Conservation (phyloP, 1,140 invertebrate species). For the Drepana arcuata region DNA sequence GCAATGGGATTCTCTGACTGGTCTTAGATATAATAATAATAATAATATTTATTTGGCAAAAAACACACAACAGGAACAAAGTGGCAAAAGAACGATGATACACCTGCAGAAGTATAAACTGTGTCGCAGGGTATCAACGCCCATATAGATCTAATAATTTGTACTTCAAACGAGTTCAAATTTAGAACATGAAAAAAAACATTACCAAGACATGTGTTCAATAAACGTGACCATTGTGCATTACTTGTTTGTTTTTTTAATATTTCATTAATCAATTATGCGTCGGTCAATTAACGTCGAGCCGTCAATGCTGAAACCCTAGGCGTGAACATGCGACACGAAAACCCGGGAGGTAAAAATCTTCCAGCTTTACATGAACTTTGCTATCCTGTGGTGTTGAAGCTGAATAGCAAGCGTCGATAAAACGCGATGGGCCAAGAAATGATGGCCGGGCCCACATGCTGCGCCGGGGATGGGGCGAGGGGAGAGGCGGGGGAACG, state of each 20-base stretch:
- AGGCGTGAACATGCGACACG: constrained; percentile 45
- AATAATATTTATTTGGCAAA: too few relatives aligned
- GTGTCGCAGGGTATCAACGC: too few relatives aligned
- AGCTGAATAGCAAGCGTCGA: constrained; percentile 4
- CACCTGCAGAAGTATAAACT: too few relatives aligned
- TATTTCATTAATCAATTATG: constrained; percentile 60
- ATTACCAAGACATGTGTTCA: too few relatives aligned
- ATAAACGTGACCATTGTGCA: too few relatives aligned
- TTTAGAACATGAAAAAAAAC: too few relatives aligned
- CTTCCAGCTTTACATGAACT: constrained; percentile 29
- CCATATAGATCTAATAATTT: too few relatives aligned
- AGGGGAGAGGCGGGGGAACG: constrained; percentile 49
- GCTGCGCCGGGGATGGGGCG: constrained; percentile 27
- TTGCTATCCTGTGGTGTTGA: constrained; percentile 11
- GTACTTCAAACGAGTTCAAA: too few relatives aligned
- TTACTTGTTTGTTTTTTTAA: constrained; percentile 18
- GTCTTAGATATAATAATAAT: too few relatives aligned
- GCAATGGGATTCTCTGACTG: too few relatives aligned
- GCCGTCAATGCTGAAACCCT: constrained; percentile 52
- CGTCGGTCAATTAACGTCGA: constrained; percentile 52
- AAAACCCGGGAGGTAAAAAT: constrained; percentile 56
- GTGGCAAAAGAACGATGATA: too few relatives aligned
- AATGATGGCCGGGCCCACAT: constrained; percentile 48
- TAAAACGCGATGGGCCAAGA: constrained; percentile 24
- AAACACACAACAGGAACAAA: too few relatives aligned